Evolutionary conservation across 2,888 invertebrate genomes (phyloP).

Genomic region (Nasonia oneida): DNA sequence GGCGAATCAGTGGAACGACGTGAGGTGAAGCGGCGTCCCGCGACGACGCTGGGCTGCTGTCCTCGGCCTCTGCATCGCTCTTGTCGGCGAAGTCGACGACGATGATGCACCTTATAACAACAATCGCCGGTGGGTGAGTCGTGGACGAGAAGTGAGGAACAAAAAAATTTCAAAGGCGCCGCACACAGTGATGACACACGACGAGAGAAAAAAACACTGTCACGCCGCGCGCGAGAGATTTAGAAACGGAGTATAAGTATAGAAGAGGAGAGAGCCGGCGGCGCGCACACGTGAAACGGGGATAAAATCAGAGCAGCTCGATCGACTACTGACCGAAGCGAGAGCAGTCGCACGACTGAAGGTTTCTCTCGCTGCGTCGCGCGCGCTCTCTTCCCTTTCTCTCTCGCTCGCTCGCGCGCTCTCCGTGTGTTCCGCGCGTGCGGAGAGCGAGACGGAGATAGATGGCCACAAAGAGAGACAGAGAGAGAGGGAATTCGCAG

Average conservation of each 20-base stretch:
- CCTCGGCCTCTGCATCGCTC: not conserved
- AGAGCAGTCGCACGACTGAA: conserved; percentile 77
- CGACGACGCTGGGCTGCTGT: not conserved
- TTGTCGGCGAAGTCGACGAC: not conserved
- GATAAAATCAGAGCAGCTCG: conserved; percentile 63
- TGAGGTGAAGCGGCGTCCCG: not conserved
- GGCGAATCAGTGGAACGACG: not conserved
- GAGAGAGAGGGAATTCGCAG: not conserved
- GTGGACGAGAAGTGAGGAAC: not conserved
- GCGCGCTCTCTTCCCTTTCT: conserved; percentile 65
- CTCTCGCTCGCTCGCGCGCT: conserved; percentile 61
- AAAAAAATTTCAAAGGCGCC: not conserved
- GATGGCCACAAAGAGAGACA: not conserved
- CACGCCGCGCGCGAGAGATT: not conserved
- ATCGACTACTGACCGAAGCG: conserved; percentile 73
- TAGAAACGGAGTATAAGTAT: not conserved
- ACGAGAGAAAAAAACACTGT: not conserved
- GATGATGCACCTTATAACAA: not conserved
- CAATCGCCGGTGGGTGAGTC: not conserved
- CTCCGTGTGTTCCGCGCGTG: conserved; percentile 46
- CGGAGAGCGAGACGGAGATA: not conserved
- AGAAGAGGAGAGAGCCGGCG: not conserved
- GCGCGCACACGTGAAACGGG: conserved; percentile 13
- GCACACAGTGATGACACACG: not conserved
- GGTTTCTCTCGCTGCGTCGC: conserved; percentile 71